phyloP scores from a whole-genome alignment of 2,797 vertebrate species.

The Oophaga sylvatica region DNA sequence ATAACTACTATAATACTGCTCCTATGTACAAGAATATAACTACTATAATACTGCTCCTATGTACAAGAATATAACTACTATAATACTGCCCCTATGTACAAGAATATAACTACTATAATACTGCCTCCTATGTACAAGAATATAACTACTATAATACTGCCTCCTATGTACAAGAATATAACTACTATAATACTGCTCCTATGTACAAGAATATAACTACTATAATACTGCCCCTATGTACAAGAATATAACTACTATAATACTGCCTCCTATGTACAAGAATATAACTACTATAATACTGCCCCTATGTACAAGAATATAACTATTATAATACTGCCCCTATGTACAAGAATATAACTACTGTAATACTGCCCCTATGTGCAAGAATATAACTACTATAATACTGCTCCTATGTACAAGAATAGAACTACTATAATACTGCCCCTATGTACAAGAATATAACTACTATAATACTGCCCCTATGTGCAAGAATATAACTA shows the following conservation, averaged over 20 bases:
- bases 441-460: too few relatives aligned
- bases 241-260: conserved; percentile 10
- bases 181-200: conserved; percentile 2
- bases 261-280: neutral
- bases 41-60: conserved; percentile 6
- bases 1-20: neutral
- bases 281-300: neutral
- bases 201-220: neutral
- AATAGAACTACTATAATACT: neutral
- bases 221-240: neutral
- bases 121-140: neutral
- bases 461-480: conserved; percentile 1
- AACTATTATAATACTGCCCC: neutral
- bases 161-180: too few relatives aligned
- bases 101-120: conserved; percentile 11
- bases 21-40: too few relatives aligned
- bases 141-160: neutral
- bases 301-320: too few relatives aligned
- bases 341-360: conserved; percentile 3
- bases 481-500: conserved; percentile 1
- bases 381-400: conserved; percentile 8
- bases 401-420: neutral
- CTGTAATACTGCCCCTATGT: neutral
- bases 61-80: neutral
- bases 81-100: too few relatives aligned